phyloP scores from a whole-genome alignment of 2,888 invertebrate species.

The Pseudococcus longispinus region DNA sequence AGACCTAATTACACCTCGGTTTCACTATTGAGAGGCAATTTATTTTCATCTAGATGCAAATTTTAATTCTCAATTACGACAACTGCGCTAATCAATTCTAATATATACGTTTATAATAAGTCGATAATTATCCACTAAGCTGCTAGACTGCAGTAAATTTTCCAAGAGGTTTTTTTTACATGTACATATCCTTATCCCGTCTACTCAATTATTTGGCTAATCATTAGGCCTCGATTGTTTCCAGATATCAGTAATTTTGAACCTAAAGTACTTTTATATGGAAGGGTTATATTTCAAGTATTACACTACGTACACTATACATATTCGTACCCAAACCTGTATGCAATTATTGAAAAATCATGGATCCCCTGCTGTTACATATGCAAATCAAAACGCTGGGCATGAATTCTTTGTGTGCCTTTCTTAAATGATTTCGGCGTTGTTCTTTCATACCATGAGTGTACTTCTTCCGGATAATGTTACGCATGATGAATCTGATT shows the following conservation, averaged over 20 bases:
- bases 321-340: neutral
- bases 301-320: no score
- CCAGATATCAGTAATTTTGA: no score
- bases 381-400: neutral
- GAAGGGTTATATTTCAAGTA: no score
- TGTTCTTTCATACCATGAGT: neutral
- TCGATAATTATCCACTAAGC: neutral
- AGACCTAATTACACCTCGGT: slow-evolving; percentile 38
- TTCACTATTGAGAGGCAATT: neutral
- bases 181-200: neutral
- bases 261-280: neutral
- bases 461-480: slow-evolving; percentile 43
- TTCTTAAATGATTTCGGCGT: neutral
- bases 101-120: slow-evolving; percentile 16
- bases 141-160: neutral
- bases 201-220: neutral
- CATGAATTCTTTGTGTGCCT: slow-evolving; percentile 1
- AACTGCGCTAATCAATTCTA: neutral
- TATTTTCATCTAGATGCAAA: slow-evolving; percentile 49
- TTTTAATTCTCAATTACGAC: slow-evolving; percentile 31
- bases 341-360: neutral
- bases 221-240: no score
- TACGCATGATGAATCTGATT: slow-evolving; percentile 22
- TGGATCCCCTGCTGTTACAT: neutral
- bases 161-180: neutral